phyloP scores from a whole-genome alignment of 1,140 invertebrate species.

The Yoshiicerus persimilis region DNA sequence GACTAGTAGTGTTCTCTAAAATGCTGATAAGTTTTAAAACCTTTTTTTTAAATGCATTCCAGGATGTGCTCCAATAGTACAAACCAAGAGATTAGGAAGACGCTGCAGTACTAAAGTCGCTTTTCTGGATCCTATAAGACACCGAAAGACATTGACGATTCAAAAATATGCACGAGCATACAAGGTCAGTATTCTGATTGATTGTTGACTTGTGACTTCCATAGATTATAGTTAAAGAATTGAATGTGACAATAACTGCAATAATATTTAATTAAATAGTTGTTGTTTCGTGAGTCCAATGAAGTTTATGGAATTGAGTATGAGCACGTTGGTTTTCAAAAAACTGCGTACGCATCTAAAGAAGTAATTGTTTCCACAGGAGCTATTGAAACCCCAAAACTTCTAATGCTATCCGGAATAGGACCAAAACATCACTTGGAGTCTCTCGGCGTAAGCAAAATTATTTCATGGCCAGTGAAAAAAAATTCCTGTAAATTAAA shows the following conservation, averaged over 20 bases:
- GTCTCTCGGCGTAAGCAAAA: not conserved
- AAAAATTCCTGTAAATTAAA: not conserved
- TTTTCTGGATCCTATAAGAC: not conserved
- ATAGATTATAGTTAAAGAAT: not conserved
- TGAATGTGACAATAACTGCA: not conserved
- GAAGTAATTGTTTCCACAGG: conserved; percentile 52
- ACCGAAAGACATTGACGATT: not conserved
- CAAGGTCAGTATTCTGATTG: no score
- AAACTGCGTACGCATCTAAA: conserved; percentile 24
- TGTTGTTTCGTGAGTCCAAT: conserved; percentile 51
- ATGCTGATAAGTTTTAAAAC: no score
- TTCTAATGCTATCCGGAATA: conserved; percentile 48
- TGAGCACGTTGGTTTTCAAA: not conserved
- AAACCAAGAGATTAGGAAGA: not conserved
- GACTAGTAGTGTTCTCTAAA: no score
- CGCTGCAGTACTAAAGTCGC: not conserved
- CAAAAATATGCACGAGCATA: conserved; percentile 23
- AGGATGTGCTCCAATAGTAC: not conserved
- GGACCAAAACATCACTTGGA: not conserved
- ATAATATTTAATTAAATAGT: not conserved
- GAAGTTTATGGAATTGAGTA: conserved; percentile 44
- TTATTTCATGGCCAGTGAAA: not conserved
- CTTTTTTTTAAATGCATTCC: not conserved
- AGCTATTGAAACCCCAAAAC: conserved; percentile 49
- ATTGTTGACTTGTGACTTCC: no score